Base-by-base conservation (phyloP, 2,113 vertebrate species). In the Cyprinus carpio region DNA sequence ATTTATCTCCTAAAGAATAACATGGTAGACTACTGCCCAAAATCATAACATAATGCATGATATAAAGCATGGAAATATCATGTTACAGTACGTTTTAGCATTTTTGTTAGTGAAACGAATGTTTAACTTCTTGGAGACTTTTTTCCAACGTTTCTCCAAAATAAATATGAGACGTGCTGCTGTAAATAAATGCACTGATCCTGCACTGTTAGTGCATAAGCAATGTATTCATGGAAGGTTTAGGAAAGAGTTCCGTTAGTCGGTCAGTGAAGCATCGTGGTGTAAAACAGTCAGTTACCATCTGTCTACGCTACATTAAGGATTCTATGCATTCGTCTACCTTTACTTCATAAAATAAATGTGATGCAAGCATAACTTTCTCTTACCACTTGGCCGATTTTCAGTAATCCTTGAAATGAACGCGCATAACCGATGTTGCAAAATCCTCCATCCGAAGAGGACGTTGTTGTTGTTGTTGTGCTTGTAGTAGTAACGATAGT, bases 361-460 rank as follows among this genome's bases (percentile, higher is more conserved):
- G 12, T 56, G 4, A 54, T 6, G 4, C 4, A 46, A 56, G 51
- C 16, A 34, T 20, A 46, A 10, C 8, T 16, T 43, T 23, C 9
- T 20, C 89, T 94, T 91, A 95, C 95, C 91, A 93, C 89, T 89
- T 95, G 95, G 29, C 91, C 92, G 13, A 92, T 76, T 87, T 95
- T 93, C 8, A 95, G 92, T 71, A 94, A 82, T 4, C 94, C 95
- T 3, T 91, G 89, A 75, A 91, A 88, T 89, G 93, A 93, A 3
- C 90, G 92, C 58, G 81, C 87, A 89, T 94, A 95, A 40, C 90
- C 92, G 74, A 84, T 0, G 89, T 94, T 92, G 34, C 94, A 67
- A 74, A 85, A 34, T 0, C 91, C 37, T 90, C 92, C 80, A 74
- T 83, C 6, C 51, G 90, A 89, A 0, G 8, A n/a, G 7, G 88